Percentiles rank a stretch among this genome's conserved stretches.
Evolutionary conservation across 2,797 vertebrate genomes (phyloP).

Genomic region (Schizothorax lantsangensis): DNA sequence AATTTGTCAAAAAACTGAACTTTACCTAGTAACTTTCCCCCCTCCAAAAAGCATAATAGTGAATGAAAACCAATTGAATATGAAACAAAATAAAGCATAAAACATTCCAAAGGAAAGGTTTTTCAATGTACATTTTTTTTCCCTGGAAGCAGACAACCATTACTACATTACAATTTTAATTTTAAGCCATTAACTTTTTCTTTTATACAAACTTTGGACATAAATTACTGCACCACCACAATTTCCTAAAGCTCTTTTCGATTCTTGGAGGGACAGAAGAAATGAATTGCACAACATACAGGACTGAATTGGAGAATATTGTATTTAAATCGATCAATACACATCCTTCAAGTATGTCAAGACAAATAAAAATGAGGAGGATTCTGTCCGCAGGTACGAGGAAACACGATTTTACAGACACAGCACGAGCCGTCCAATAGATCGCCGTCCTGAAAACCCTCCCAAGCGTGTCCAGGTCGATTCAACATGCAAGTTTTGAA

Average conservation of each 20-base stretch:
- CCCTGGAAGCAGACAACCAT: constrained; percentile 53
- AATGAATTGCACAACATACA: constrained; percentile 64
- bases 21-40: constrained; percentile 8
- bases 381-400: constrained; percentile 48
- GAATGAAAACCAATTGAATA: constrained; percentile 26
- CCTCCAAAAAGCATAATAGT: constrained; percentile 38
- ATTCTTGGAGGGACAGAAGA: constrained; percentile 50
- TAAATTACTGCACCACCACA: constrained; percentile 58
- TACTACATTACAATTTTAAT: constrained; percentile 48
- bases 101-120: constrained; percentile 50
- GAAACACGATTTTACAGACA: constrained; percentile 43
- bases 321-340: constrained; percentile 55
- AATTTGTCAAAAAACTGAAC: constrained; percentile 37
- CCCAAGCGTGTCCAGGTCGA: constrained; percentile 37
- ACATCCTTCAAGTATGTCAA: constrained; percentile 65
- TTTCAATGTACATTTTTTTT: constrained; percentile 55
- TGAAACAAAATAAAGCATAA: constrained; percentile 39
- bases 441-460: constrained; percentile 10
- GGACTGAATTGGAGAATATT: constrained; percentile 43
- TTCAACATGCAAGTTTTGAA: constrained; percentile 53
- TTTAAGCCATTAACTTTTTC: constrained; percentile 50
- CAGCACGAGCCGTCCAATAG: constrained; percentile 19
- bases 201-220: constrained; percentile 62
- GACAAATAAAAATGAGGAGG: constrained; percentile 15
- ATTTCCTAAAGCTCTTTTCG: constrained; percentile 62